These are phyloP conservation scores for Oncorhynchus keta DNA, from an alignment of 2,113 vertebrate species.

Conservation along the genomic window DNA sequence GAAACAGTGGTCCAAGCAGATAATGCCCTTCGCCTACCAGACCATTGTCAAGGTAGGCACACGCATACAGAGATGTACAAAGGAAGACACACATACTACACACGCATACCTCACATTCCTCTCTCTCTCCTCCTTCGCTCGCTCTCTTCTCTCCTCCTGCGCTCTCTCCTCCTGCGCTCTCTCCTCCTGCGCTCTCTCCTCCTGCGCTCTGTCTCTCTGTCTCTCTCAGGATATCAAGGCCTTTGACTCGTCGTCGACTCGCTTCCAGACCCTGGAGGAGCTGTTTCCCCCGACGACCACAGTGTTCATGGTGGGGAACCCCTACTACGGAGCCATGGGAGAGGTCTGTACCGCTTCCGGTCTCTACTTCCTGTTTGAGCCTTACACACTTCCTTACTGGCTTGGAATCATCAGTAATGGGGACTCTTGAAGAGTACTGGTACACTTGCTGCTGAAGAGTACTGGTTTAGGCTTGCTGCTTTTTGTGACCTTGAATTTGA, in stretches of 20 bases:
- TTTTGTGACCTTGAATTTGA: no score
- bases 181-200: neutral
- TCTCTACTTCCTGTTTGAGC: neutral
- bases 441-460: neutral
- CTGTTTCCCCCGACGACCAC: conserved; percentile 84
- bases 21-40: conserved; percentile 89
- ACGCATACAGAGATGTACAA: neutral
- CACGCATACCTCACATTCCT: neutral
- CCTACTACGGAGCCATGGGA: conserved; percentile 93
- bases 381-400: neutral
- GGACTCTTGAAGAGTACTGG: neutral
- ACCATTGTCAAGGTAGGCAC: conserved; percentile 86
- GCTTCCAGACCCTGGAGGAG: conserved; percentile 87
- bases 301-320: conserved; percentile 94
- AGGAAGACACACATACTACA: neutral
- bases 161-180: no score
- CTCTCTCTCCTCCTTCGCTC: neutral
- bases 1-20: conserved; percentile 96
- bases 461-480: no score
- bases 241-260: conserved; percentile 83
- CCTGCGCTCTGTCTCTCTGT: conserved; percentile 14
- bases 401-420: neutral
- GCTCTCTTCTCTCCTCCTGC: neutral
- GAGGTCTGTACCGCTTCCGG: conserved; percentile 78
- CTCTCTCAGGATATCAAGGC: conserved; percentile 85